Evolutionary conservation across 1,140 invertebrate species (phyloP).

Genomic region (Magallana angulata): DNA sequence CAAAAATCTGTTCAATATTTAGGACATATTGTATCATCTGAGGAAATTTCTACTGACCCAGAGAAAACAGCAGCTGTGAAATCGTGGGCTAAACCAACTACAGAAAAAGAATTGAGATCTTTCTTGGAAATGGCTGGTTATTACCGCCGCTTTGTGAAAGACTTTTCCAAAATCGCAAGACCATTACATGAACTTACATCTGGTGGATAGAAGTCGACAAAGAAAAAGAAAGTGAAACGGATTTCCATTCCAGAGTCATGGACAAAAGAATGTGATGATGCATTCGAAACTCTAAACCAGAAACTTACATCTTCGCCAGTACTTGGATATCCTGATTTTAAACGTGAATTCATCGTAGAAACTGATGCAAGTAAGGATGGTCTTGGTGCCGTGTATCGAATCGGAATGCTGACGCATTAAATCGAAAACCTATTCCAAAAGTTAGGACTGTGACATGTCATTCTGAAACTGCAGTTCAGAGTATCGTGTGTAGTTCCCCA

Average conservation of each 20-base stretch:
- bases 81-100: conserved; percentile 63
- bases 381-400: too few species aligned
- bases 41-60: conserved; percentile 67
- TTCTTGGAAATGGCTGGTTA: conserved; percentile 63
- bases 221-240: conserved; percentile 26
- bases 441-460: too few species aligned
- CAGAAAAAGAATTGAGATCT: conserved; percentile 61
- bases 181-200: conserved; percentile 44
- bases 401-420: too few species aligned
- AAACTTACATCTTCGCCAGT: conserved; percentile 57
- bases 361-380: too few species aligned
- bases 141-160: conserved; percentile 44
- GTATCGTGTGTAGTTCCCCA: too few species aligned
- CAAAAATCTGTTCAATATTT: conserved; percentile 43
- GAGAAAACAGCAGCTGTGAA: conserved; percentile 59
- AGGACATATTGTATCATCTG: conserved; percentile 56
- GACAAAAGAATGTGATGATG: conserved; percentile 17
- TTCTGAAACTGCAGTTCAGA: too few species aligned
- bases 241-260: conserved; percentile 32
- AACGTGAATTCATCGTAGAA: conserved; percentile 56
- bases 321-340: conserved; percentile 60
- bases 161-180: conserved; percentile 42
- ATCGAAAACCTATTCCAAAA: too few species aligned
- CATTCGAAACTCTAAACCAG: conserved; percentile 56
- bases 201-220: conserved; percentile 7